These are phyloP conservation scores for Remorina albescens DNA, from an alignment of 2,797 vertebrate species.

Conservation along the genomic window DNA sequence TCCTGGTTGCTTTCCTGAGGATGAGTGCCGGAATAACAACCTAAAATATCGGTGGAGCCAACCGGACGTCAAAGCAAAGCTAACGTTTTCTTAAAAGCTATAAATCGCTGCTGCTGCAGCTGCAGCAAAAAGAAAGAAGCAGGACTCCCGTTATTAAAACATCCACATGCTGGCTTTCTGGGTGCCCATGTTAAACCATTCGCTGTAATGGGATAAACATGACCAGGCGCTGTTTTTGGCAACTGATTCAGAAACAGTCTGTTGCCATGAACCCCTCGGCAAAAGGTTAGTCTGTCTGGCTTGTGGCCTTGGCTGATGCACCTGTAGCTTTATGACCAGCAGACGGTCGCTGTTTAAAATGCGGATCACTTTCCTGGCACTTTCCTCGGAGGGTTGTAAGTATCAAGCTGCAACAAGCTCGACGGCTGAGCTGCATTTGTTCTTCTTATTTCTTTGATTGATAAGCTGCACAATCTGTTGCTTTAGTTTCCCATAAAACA, in stretches of 20 bases:
- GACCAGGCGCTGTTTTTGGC: conserved; percentile 50
- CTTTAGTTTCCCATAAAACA: conserved; percentile 37
- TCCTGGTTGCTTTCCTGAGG: conserved; percentile 34
- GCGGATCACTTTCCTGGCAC: conserved; percentile 28
- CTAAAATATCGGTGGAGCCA: conserved; percentile 47
- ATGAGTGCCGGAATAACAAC: conserved; percentile 51
- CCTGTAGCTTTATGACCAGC: conserved; percentile 76
- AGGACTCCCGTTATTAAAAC: conserved; percentile 71
- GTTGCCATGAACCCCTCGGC: conserved; percentile 59
- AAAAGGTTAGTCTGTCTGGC: conserved; percentile 68
- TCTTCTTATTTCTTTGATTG: conserved; percentile 23
- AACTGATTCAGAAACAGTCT: conserved; percentile 74
- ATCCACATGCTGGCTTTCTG: conserved; percentile 58
- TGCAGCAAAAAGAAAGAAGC: conserved; percentile 59
- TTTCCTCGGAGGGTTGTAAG: conserved; percentile 32
- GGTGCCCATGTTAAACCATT: conserved; percentile 72
- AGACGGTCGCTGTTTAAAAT: conserved; percentile 50
- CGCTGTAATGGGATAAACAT: conserved; percentile 79
- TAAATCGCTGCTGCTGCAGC: conserved; percentile 63
- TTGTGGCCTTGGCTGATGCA: conserved; percentile 61
- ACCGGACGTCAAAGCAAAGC: conserved; percentile 38
- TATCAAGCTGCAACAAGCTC: conserved; percentile 32
- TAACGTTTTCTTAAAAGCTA: conserved; percentile 58
- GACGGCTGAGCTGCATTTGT: neutral
- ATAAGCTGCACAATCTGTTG: conserved; percentile 25